Evolutionary conservation across 2,888 invertebrate species (phyloP).

Genomic region (Saturnia pavonia): DNA sequence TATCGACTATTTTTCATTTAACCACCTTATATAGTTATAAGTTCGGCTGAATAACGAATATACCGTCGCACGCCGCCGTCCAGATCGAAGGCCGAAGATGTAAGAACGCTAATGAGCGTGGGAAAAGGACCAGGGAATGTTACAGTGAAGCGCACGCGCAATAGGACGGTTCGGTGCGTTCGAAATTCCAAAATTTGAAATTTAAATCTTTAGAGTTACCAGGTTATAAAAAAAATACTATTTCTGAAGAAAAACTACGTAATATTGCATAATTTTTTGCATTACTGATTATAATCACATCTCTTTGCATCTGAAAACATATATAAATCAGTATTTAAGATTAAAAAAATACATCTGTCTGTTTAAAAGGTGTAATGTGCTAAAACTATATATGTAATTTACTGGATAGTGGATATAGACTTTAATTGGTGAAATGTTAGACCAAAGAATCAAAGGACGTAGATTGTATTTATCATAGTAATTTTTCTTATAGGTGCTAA

Average conservation of each 20-base stretch:
- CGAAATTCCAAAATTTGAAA: conserved; percentile 47
- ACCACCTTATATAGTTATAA: not conserved
- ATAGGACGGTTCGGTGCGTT: conserved; percentile 25
- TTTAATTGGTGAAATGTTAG: too few relatives aligned
- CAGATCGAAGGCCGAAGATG: conserved; percentile 19
- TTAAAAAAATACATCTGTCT: too few relatives aligned
- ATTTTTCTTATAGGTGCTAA: too few relatives aligned
- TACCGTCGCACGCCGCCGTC: not conserved
- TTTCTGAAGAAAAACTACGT: not conserved
- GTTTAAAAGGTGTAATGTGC: too few relatives aligned
- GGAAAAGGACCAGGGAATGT: conserved; percentile 42
- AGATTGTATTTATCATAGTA: too few relatives aligned
- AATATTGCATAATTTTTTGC: not conserved
- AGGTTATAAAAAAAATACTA: not conserved
- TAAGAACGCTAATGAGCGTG: conserved; percentile 47
- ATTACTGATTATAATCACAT: too few relatives aligned
- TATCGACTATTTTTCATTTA: not conserved
- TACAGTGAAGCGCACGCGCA: conserved; percentile 3
- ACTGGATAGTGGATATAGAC: too few relatives aligned
- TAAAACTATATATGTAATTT: too few relatives aligned
- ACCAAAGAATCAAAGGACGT: too few relatives aligned
- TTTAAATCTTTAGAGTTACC: conserved; percentile 33
- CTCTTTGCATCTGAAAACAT: too few relatives aligned
- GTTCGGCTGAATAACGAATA: not conserved
- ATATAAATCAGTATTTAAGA: too few relatives aligned